phyloP scores from a whole-genome alignment of 2,797 vertebrate genomes.

The Amniataba percoides region DNA sequence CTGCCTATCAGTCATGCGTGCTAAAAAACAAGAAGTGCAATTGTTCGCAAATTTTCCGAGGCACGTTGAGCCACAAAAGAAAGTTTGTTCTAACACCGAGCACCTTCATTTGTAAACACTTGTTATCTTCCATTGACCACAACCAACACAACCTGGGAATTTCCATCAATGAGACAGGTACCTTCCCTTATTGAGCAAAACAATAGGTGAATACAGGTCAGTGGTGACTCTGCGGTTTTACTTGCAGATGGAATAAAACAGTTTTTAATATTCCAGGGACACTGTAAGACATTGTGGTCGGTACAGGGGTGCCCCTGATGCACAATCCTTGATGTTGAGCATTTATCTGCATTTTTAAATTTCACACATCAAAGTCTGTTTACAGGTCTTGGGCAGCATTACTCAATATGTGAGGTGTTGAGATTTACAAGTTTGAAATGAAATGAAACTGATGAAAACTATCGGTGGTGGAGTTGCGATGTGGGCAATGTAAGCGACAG shows the following conservation, averaged over 20 bases:
- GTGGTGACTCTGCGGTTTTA: constrained; percentile 2
- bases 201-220: not conserved
- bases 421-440: not conserved
- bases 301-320: not conserved
- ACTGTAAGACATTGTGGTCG: not conserved
- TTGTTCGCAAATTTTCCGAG: constrained; percentile 43
- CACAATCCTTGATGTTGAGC: not conserved
- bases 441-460: too few relatives aligned
- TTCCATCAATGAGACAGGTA: constrained; percentile 49
- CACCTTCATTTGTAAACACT: constrained; percentile 47
- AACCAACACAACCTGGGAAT: constrained; percentile 45
- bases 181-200: constrained; percentile 13
- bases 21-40: constrained; percentile 40
- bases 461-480: not conserved
- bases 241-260: not conserved
- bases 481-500: not conserved
- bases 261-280: constrained; percentile 1
- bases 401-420: not conserved
- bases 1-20: constrained; percentile 29
- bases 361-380: not conserved
- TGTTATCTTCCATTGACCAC: constrained; percentile 38
- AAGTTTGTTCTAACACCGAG: constrained; percentile 54
- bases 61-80: constrained; percentile 36
- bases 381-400: constrained; percentile 1
- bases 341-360: constrained; percentile 1